phyloP scores from a whole-genome alignment of 1,140 invertebrate genomes.

The Pectinophora gossypiella region DNA sequence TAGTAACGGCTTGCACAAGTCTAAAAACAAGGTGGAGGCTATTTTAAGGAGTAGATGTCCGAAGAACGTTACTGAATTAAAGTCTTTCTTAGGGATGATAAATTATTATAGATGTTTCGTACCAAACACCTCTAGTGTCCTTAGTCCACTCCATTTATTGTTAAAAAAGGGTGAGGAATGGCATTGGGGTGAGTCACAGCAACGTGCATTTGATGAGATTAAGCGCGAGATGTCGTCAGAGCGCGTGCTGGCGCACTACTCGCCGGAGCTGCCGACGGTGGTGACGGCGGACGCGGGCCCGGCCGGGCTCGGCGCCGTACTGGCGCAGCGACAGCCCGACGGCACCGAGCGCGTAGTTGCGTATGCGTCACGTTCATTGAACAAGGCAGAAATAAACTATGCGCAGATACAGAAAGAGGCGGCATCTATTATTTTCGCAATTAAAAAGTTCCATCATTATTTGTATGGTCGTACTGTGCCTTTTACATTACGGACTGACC shows the following conservation, averaged over 20 bases:
- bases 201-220: background rate
- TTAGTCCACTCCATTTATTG: conserved; percentile 23
- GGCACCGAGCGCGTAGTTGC: conserved; percentile 22
- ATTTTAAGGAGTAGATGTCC: conserved; percentile 37
- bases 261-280: conserved; percentile 17
- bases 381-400: conserved; percentile 47
- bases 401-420: conserved; percentile 26
- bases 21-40: conserved; percentile 45
- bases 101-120: conserved; percentile 66
- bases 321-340: conserved; percentile 1
- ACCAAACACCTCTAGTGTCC: conserved; percentile 33
- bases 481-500: background rate
- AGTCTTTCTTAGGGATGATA: conserved; percentile 58
- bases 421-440: conserved; percentile 16
- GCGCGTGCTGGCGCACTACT: conserved; percentile 18
- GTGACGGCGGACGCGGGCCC: conserved; percentile 15
- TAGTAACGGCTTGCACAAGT: conserved; percentile 33
- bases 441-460: conserved; percentile 40
- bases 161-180: conserved; percentile 4
- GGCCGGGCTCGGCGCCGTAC: conserved; percentile 3
- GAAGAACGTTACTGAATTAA: conserved; percentile 36
- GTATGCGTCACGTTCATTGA: conserved; percentile 54
- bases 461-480: conserved; percentile 17
- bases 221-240: conserved; percentile 5
- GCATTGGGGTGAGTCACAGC: background rate